These are phyloP conservation scores for Encarsia formosa DNA, from an alignment of 2,888 invertebrate species.

Conservation along the genomic window DNA sequence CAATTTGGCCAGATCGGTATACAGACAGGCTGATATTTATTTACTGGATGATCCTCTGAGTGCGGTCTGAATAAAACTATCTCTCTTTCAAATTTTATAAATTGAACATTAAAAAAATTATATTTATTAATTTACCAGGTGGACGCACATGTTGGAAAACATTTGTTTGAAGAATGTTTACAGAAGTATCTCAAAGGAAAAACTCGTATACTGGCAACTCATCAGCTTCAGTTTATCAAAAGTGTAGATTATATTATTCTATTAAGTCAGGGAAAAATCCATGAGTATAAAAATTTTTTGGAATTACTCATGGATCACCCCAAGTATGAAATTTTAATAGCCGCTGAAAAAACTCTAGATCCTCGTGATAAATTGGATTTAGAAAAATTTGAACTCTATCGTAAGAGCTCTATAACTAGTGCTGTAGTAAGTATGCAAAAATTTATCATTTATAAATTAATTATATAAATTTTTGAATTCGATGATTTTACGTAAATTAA, in stretches of 20 bases:
- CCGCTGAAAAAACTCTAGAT: slow-evolving; percentile 28
- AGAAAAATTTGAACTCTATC: too few relatives aligned
- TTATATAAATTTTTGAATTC: too few relatives aligned
- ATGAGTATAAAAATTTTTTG: slow-evolving; percentile 37
- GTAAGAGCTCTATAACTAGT: too few relatives aligned
- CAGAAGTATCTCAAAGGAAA: slow-evolving; percentile 62
- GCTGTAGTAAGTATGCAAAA: too few relatives aligned
- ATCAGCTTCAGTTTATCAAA: slow-evolving; percentile 67
- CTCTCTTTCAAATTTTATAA: too few relatives aligned
- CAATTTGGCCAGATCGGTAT: slow-evolving; percentile 71
- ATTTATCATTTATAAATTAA: too few relatives aligned
- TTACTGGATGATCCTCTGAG: slow-evolving; percentile 69
- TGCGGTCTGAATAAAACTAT: slow-evolving; percentile 11
- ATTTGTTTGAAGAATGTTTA: slow-evolving; percentile 72
- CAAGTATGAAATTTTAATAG: slow-evolving; percentile 39
- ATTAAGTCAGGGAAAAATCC: slow-evolving; percentile 46
- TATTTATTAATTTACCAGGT: too few relatives aligned
- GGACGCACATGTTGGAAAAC: slow-evolving; percentile 70
- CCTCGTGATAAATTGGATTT: too few relatives aligned
- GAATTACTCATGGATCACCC: slow-evolving; percentile 37
- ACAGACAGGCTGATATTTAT: slow-evolving; percentile 75
- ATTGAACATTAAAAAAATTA: too few relatives aligned
- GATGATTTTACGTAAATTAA: too few relatives aligned
- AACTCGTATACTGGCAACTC: slow-evolving; percentile 73
- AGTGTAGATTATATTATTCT: slow-evolving; percentile 56